Conservation (phyloP, 2,888 invertebrate genomes). For the Euplexia lucipara region DNA sequence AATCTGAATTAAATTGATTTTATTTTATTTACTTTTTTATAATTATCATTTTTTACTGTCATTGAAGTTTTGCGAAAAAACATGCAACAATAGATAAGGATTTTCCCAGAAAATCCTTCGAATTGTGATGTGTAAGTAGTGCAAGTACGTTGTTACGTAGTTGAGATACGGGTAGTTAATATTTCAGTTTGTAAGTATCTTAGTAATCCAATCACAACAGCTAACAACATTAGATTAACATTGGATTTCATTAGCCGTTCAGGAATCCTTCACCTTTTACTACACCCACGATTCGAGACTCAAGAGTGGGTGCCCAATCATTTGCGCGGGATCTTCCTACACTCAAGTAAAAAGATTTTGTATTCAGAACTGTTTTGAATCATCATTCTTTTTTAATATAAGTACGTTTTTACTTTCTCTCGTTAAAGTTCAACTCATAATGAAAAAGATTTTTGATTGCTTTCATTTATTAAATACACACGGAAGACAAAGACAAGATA, state of each 20-base stretch:
- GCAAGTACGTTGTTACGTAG: no score
- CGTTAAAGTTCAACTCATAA: not conserved
- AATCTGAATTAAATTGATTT: no score
- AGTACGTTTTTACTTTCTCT: not conserved
- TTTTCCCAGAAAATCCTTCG: no score
- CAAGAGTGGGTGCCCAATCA: constrained; percentile 26
- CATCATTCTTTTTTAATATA: not conserved
- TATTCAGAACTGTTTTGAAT: not conserved
- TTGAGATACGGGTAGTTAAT: no score
- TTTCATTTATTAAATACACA: no score
- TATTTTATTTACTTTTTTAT: no score
- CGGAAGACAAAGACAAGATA: no score
- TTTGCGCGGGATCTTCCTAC: constrained; percentile 1
- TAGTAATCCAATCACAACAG: not conserved
- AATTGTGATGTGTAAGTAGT: no score
- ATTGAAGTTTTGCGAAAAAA: no score
- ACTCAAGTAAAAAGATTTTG: not conserved
- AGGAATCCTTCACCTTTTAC: constrained; percentile 23
- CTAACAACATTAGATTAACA: not conserved
- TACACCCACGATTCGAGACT: constrained; percentile 9
- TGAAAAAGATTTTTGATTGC: not conserved
- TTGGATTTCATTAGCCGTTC: constrained; percentile 10
- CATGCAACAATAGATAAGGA: no score
- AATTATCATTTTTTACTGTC: no score
- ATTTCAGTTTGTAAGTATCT: not conserved